Evolutionary conservation across 2,888 invertebrate species (phyloP).

Genomic region (Limenitis camilla): DNA sequence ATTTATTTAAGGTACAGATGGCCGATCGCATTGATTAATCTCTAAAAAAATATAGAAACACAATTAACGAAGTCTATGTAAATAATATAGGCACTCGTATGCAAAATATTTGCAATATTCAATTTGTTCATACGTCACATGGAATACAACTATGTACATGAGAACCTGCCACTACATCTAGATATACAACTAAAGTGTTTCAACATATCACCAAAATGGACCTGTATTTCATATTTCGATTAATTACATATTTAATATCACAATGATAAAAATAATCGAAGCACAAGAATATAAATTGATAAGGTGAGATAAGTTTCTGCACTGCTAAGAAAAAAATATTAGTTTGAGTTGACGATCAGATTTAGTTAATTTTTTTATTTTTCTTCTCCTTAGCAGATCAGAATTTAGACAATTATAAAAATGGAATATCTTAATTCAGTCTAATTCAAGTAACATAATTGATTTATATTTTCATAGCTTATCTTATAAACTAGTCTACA

Average conservation of each 20-base stretch:
- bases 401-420: background rate
- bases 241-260: conserved; percentile 19
- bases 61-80: conserved; percentile 14
- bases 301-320: background rate
- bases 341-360: no score
- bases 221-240: conserved; percentile 21
- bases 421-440: conserved; percentile 36
- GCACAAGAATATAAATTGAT: conserved; percentile 1
- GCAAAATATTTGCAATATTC: conserved; percentile 32
- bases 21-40: conserved; percentile 40
- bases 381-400: no score
- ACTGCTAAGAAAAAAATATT: conserved; percentile 3
- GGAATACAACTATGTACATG: conserved; percentile 14
- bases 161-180: conserved; percentile 4
- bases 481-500: conserved; percentile 42
- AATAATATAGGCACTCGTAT: conserved; percentile 46
- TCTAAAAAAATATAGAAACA: conserved; percentile 37
- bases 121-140: conserved; percentile 9
- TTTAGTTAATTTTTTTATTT: no score
- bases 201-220: conserved; percentile 17
- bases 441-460: conserved; percentile 28
- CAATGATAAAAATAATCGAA: conserved; percentile 9
- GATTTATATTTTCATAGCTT: conserved; percentile 20
- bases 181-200: conserved; percentile 12
- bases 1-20: conserved; percentile 51